Percentiles rank a stretch among this genome's conserved stretches.
phyloP scores from a whole-genome alignment of 2,888 invertebrate genomes.

The Nephrotoma flavescens region DNA sequence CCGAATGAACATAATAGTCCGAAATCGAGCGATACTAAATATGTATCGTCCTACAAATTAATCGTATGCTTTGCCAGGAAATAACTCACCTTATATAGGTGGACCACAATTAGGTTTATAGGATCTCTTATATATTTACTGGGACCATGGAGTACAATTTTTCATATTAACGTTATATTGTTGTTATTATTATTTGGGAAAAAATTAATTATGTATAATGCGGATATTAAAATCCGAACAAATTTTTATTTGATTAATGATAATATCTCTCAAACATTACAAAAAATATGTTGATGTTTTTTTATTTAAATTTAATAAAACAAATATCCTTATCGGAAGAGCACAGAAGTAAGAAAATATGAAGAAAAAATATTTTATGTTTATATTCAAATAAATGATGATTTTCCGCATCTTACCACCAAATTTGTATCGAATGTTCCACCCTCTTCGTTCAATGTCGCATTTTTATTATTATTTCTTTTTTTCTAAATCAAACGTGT shows the following conservation, averaged over 20 bases:
- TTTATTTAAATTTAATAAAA: neutral
- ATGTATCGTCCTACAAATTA: slow-evolving; percentile 32
- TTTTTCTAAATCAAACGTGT: neutral
- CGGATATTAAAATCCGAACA: neutral
- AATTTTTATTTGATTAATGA: neutral
- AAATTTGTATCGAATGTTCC: neutral
- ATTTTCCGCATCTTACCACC: neutral
- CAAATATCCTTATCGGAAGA: neutral
- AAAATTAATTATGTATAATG: neutral
- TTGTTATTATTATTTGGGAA: neutral
- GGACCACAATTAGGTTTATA: neutral
- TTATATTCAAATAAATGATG: neutral
- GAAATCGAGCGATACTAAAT: neutral
- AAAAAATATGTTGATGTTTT: neutral
- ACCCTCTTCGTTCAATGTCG: neutral
- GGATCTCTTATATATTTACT: neutral
- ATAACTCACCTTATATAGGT: slow-evolving; percentile 10
- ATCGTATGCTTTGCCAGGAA: slow-evolving; percentile 36
- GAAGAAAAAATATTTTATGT: neutral
- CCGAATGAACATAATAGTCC: neutral
- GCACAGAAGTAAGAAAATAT: neutral
- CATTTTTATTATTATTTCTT: neutral
- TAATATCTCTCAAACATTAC: neutral
- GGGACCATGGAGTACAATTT: neutral
- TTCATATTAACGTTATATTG: neutral